phyloP scores from a whole-genome alignment of 2,888 invertebrate genomes.

The Aromia moschata region DNA sequence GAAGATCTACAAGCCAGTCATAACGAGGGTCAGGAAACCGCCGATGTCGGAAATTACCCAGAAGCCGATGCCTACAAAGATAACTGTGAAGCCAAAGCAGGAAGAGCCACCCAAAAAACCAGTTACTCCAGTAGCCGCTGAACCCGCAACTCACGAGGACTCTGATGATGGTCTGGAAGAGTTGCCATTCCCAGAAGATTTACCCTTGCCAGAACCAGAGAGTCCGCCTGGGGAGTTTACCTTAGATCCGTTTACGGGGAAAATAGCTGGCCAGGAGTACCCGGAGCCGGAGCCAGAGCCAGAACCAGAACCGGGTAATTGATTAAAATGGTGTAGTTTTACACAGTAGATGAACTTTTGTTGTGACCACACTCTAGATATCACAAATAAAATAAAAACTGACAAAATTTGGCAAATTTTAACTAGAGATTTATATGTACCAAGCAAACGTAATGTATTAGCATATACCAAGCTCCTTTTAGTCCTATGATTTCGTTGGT shows the following conservation, averaged over 20 bases:
- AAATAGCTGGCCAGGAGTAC: slow-evolving; percentile 46
- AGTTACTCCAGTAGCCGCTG: slow-evolving; percentile 23
- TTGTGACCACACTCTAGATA: too few relatives aligned
- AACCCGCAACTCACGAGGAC: slow-evolving; percentile 50
- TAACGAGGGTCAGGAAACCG: slow-evolving; percentile 36
- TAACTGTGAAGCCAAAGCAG: slow-evolving; percentile 30
- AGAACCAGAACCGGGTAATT: too few relatives aligned
- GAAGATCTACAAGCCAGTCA: slow-evolving; percentile 31
- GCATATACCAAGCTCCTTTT: too few relatives aligned
- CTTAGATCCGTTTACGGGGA: slow-evolving; percentile 68
- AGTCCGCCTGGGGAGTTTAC: slow-evolving; percentile 75
- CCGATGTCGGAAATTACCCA: slow-evolving; percentile 38
- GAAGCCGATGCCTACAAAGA: slow-evolving; percentile 27
- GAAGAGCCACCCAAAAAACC: slow-evolving; percentile 33
- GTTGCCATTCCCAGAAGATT: slow-evolving; percentile 69
- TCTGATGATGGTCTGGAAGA: slow-evolving; percentile 71
- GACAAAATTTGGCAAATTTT: too few relatives aligned
- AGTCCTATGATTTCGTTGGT: too few relatives aligned
- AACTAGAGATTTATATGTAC: too few relatives aligned
- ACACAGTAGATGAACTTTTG: too few relatives aligned
- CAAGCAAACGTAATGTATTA: too few relatives aligned
- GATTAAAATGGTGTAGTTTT: too few relatives aligned
- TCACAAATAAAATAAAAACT: too few relatives aligned
- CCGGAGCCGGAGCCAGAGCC: slow-evolving; percentile 53
- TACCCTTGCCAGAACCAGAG: slow-evolving; percentile 67